Percentiles rank a stretch among this genome's conserved stretches.
Evolutionary conservation across 2,113 vertebrate genomes (phyloP).

Genomic region (Podilymbus podiceps): DNA sequence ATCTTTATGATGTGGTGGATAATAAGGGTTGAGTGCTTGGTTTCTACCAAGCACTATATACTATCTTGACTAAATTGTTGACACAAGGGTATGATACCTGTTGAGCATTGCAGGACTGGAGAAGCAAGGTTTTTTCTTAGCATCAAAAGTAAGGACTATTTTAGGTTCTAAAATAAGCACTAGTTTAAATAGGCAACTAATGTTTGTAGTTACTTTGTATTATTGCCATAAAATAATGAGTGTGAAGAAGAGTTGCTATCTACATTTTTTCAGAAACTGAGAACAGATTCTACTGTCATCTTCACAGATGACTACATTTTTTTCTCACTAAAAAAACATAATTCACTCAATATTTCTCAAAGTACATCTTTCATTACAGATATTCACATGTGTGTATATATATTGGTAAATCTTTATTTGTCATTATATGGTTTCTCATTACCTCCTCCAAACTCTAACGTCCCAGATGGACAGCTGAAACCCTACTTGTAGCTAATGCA

Average conservation of each 20-base stretch:
- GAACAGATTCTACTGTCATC: not conserved
- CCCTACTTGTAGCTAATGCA: not conserved
- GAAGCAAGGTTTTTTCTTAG: not conserved
- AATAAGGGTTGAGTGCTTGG: not conserved
- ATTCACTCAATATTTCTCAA: not conserved
- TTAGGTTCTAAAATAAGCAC: not conserved
- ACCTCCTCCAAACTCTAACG: not conserved
- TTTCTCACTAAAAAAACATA: not conserved
- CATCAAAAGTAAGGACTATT: not conserved
- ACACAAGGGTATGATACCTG: not conserved
- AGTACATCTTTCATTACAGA: not conserved
- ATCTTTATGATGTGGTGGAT: not conserved
- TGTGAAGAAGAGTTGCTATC: not conserved
- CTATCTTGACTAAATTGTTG: not conserved
- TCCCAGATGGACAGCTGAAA: not conserved
- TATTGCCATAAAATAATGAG: not conserved
- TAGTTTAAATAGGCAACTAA: not conserved
- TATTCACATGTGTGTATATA: not conserved
- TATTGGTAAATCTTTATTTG: not conserved
- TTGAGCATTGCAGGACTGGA: not conserved
- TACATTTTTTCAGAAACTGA: not conserved
- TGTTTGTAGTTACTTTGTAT: not conserved
- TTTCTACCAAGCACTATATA: not conserved
- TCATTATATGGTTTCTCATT: not conserved
- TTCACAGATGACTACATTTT: not conserved